These are phyloP conservation scores for Heliocidaris tuberculata DNA, from an alignment of 35 echinoderm and acorn worm species.

Conservation along the genomic window DNA sequence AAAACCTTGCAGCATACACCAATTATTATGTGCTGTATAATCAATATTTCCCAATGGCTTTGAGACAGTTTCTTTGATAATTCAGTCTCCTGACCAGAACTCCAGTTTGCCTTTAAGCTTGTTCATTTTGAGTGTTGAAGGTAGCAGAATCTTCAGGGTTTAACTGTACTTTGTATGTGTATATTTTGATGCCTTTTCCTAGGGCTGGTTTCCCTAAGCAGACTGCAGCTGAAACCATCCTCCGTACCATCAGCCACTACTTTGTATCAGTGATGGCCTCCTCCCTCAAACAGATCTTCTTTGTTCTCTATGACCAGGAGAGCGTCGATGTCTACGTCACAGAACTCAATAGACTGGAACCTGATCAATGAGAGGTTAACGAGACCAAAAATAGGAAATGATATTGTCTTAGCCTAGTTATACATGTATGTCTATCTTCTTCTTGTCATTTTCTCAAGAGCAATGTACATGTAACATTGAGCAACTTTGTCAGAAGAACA, in stretches of 20 bases:
- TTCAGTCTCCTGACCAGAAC: no score
- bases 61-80: no score
- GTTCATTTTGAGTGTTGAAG: no score
- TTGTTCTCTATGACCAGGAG: conserved; percentile 94
- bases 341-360: conserved; percentile 82
- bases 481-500: neutral
- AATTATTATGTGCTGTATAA: no score
- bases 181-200: neutral
- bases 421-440: neutral
- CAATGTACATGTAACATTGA: neutral
- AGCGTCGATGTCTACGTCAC: conserved; percentile 88
- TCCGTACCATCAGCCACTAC: conserved; percentile 88
- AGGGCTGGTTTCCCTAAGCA: conserved; percentile 97
- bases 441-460: neutral
- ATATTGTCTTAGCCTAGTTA: neutral
- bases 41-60: no score
- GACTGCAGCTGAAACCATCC: conserved; percentile 91
- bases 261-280: conserved; percentile 96
- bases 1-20: no score
- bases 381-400: neutral
- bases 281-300: conserved; percentile 96
- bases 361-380: conserved; percentile 37
- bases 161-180: no score
- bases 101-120: no score
- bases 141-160: no score